Evolutionary conservation across 2,888 invertebrate species (phyloP).

Genomic region (Drosophila antonietae): DNA sequence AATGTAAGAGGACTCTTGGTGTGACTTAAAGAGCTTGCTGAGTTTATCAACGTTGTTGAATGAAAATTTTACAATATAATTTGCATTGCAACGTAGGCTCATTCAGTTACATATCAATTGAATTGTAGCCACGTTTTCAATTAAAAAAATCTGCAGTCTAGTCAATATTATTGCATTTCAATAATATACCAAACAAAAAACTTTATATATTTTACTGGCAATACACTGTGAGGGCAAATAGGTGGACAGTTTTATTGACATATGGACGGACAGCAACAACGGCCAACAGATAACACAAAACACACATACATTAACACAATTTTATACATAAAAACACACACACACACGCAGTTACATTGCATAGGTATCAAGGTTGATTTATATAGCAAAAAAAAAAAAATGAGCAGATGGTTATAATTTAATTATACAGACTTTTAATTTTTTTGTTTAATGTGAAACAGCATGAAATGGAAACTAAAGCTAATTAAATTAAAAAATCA

Average conservation of each 20-base stretch:
- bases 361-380: conserved; percentile 43
- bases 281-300: conserved; percentile 44
- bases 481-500: background rate
- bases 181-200: background rate
- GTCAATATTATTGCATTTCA: conserved; percentile 9
- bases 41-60: background rate
- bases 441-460: background rate
- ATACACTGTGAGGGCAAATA: conserved; percentile 20
- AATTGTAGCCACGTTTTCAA: conserved; percentile 18
- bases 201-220: background rate
- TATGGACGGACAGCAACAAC: conserved; percentile 40
- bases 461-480: conserved; percentile 19
- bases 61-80: background rate
- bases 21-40: background rate
- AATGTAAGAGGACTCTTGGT: background rate
- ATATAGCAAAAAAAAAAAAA: conserved; percentile 26
- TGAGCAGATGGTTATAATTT: conserved; percentile 25
- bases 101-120: background rate
- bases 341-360: conserved; percentile 3
- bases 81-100: background rate
- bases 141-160: conserved; percentile 15
- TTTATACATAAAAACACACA: conserved; percentile 20
- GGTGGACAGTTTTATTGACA: conserved; percentile 43
- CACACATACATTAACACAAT: conserved; percentile 26
- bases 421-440: conserved; percentile 16